These are phyloP conservation scores for Machimus atricapillus DNA, from an alignment of 2,888 invertebrate genomes.

Conservation along the genomic window DNA sequence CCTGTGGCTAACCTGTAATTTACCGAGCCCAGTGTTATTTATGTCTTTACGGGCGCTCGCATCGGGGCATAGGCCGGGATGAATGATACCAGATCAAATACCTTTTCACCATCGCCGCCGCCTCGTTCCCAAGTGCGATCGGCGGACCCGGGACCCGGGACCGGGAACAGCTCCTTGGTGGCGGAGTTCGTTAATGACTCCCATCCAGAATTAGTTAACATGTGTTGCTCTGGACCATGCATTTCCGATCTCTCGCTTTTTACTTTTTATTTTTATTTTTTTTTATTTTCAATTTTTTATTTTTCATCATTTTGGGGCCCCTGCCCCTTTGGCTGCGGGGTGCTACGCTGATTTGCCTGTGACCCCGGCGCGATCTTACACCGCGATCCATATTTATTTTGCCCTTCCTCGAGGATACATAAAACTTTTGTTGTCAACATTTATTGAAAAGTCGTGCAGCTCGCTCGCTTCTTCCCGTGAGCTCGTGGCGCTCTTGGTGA, in stretches of 20 bases:
- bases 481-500: slow-evolving; percentile 6
- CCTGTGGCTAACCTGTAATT: slow-evolving; percentile 49
- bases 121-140: neutral
- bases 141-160: neutral
- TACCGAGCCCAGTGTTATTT: slow-evolving; percentile 44
- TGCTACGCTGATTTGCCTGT: neutral
- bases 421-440: slow-evolving; percentile 63
- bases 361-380: slow-evolving; percentile 12
- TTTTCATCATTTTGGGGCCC: neutral
- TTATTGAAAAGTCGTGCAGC: slow-evolving; percentile 63
- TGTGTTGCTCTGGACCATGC: neutral
- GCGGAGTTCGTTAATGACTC: slow-evolving; percentile 19
- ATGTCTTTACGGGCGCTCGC: slow-evolving; percentile 43
- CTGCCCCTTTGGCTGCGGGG: neutral
- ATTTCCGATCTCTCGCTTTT: slow-evolving; percentile 14
- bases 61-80: slow-evolving; percentile 27
- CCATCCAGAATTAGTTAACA: slow-evolving; percentile 35
- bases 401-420: slow-evolving; percentile 62
- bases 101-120: slow-evolving; percentile 24
- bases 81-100: slow-evolving; percentile 42
- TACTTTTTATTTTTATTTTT: neutral
- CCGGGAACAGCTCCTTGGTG: slow-evolving; percentile 7
- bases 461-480: slow-evolving; percentile 52
- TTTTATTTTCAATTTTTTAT: no score
- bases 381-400: slow-evolving; percentile 55